phyloP scores from a whole-genome alignment of 2,888 invertebrate genomes.

The Nephrotoma appendiculata region DNA sequence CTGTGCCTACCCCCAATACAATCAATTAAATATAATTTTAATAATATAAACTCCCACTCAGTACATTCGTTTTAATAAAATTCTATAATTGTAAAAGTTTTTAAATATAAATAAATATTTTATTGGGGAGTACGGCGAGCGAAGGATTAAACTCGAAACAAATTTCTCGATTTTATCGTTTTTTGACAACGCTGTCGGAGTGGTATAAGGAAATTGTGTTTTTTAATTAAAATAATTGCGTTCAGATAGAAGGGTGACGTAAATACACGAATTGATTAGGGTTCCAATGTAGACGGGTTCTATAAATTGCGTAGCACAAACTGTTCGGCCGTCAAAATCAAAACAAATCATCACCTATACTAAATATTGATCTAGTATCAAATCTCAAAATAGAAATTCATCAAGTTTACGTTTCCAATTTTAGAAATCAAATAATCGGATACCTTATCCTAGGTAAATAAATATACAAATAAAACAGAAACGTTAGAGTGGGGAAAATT shows the following conservation, averaged over 20 bases:
- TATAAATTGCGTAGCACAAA: background rate
- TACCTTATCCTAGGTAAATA: background rate
- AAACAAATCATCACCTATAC: background rate
- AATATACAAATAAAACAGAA: background rate
- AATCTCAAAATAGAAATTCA: background rate
- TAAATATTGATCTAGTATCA: background rate
- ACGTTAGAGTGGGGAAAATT: background rate
- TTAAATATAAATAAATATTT: background rate
- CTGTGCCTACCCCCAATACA: background rate
- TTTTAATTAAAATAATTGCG: background rate
- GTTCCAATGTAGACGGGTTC: background rate
- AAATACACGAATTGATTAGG: background rate
- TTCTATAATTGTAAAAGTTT: background rate
- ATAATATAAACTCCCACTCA: too few relatives aligned
- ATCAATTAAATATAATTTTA: background rate
- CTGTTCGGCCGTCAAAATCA: background rate
- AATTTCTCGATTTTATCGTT: background rate
- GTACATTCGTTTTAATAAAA: background rate
- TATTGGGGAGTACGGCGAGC: background rate
- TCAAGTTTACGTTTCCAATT: background rate
- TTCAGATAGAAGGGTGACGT: background rate
- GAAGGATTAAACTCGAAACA: background rate
- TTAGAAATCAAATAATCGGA: background rate
- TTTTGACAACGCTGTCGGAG: background rate
- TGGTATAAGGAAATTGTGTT: background rate